Percentiles rank a stretch among this genome's conserved stretches.
These are phyloP conservation scores for Gastrophryne carolinensis DNA, from an alignment of 2,797 vertebrate species.

Conservation along the genomic window DNA sequence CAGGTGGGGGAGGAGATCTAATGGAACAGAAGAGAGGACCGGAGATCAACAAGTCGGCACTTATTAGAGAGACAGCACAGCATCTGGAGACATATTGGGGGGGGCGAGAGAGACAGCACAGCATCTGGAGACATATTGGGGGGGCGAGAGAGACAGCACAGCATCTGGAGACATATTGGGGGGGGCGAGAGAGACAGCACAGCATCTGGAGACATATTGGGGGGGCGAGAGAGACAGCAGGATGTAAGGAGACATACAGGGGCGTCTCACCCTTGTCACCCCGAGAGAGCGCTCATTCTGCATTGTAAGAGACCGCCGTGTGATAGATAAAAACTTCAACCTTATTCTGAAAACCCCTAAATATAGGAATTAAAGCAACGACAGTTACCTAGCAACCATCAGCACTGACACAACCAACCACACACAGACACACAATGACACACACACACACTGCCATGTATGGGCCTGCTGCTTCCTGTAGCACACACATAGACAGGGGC, in stretches of 20 bases:
- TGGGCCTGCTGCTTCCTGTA: slow-evolving; percentile 48
- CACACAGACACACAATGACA: slow-evolving; percentile 47
- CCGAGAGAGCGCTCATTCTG: slow-evolving; percentile 53
- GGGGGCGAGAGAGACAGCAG: slow-evolving; percentile 44
- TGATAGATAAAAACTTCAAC: slow-evolving; percentile 55
- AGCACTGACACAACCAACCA: slow-evolving; percentile 49
- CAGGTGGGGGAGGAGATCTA: not conserved
- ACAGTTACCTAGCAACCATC: slow-evolving; percentile 53
- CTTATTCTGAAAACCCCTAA: slow-evolving; percentile 54
- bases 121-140: slow-evolving; percentile 50
- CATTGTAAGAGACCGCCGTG: slow-evolving; percentile 53
- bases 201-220: slow-evolving; percentile 40
- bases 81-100: slow-evolving; percentile 43
- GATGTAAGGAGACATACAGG: slow-evolving; percentile 51
- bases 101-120: slow-evolving; percentile 42
- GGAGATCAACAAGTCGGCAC: slow-evolving; percentile 5
- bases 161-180: slow-evolving; percentile 50
- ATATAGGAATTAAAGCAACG: slow-evolving; percentile 54
- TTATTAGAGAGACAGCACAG: slow-evolving; percentile 18
- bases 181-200: too few relatives aligned
- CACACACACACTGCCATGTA: slow-evolving; percentile 47
- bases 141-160: slow-evolving; percentile 41
- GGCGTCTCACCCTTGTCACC: slow-evolving; percentile 53
- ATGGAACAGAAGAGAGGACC: slow-evolving; percentile 5
- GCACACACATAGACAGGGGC: not conserved